Percentiles rank a stretch among this genome's conserved stretches.
Conservation (phyloP, 2,888 invertebrate genomes). For the Ariolimax columbianus region DNA sequence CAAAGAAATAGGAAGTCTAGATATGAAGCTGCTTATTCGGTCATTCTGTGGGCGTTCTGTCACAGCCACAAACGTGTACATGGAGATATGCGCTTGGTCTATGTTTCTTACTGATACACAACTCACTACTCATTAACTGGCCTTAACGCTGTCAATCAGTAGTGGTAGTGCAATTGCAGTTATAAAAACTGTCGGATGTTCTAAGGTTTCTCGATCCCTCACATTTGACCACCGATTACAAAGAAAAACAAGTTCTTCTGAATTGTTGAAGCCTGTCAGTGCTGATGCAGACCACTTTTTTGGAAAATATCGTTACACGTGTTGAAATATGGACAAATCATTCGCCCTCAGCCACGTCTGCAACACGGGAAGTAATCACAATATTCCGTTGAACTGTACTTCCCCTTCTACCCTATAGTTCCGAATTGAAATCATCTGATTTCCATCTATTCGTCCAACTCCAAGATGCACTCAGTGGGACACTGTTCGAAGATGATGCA, state of each 20-base stretch:
- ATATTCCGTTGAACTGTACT: too few relatives aligned
- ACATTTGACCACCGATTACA: not conserved
- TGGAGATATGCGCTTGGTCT: not conserved
- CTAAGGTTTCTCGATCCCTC: not conserved
- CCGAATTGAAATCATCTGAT: too few relatives aligned
- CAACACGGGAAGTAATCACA: not conserved
- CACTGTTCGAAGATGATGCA: too few relatives aligned
- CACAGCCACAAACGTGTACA: not conserved
- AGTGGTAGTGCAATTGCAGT: not conserved
- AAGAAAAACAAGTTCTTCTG: not conserved
- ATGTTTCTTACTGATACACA: not conserved
- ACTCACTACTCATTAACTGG: not conserved
- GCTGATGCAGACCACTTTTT: not conserved
- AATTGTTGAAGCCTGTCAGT: not conserved
- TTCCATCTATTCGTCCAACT: too few relatives aligned
- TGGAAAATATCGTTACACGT: not conserved
- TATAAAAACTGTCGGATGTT: not conserved
- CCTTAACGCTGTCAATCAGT: not conserved
- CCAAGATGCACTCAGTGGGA: too few relatives aligned
- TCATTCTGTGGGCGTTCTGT: not conserved
- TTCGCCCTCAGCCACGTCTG: not conserved
- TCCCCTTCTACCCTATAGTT: too few relatives aligned
- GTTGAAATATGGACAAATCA: not conserved
- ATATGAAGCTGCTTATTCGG: not conserved
- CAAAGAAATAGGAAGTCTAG: not conserved